Conservation (phyloP, 2,113 vertebrate species). For the Chauna torquata region DNA sequence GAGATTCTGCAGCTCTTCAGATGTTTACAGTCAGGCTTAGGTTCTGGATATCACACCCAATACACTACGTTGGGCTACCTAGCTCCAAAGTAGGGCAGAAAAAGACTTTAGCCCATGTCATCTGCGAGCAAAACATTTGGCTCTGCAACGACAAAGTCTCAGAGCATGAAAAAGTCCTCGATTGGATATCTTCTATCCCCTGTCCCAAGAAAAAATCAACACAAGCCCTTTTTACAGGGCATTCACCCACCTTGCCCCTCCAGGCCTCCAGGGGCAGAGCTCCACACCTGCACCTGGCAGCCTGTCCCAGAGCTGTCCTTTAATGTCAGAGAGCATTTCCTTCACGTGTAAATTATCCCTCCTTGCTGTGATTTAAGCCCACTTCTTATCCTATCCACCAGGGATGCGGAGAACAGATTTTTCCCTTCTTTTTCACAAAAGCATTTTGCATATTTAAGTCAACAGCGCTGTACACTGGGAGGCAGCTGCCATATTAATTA, state of each 20-base stretch:
- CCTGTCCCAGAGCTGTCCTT: background rate
- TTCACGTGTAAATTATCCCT: fast-evolving
- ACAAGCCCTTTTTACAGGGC: background rate
- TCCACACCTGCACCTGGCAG: background rate
- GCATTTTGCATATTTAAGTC: background rate
- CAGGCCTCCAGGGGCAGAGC: background rate
- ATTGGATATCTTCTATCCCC: background rate
- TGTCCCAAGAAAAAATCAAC: background rate
- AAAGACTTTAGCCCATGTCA: fast-evolving
- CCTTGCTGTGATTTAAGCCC: background rate
- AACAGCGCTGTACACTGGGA: background rate
- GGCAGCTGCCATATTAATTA: background rate
- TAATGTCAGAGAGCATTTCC: background rate
- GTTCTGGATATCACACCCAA: background rate
- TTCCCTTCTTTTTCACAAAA: background rate
- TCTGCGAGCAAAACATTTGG: background rate
- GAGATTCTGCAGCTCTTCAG: background rate
- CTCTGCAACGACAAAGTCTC: background rate
- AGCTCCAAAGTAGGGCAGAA: background rate
- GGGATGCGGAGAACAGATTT: background rate
- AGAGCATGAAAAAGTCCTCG: background rate
- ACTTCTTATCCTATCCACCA: background rate
- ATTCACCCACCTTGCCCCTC: background rate
- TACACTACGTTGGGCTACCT: fast-evolving
- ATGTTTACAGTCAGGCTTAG: background rate